Conservation (phyloP, 2,888 invertebrate species). For the Dryomyza anilis region DNA sequence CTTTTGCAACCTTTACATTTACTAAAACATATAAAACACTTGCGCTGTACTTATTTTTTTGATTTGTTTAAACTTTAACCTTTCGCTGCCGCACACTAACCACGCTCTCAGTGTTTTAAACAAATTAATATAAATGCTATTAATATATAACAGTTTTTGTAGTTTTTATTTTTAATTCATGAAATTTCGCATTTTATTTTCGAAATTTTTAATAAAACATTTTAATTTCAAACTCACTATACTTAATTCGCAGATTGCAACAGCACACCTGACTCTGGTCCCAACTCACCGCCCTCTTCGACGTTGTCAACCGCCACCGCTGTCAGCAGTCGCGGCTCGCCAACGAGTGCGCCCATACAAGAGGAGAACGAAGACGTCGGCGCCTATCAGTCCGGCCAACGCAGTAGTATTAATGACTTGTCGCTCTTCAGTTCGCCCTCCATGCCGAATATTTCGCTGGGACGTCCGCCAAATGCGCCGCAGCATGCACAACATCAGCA, state of each 20-base stretch:
- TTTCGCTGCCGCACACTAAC: too few species aligned
- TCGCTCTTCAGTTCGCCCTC: slow-evolving; percentile 92
- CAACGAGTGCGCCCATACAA: slow-evolving; percentile 74
- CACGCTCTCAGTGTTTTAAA: slow-evolving; percentile 34
- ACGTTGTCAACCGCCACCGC: slow-evolving; percentile 55
- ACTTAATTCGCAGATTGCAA: slow-evolving; percentile 60
- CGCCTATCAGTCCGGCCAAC: slow-evolving; percentile 68
- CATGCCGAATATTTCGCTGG: slow-evolving; percentile 95
- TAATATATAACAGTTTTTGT: slow-evolving; percentile 21
- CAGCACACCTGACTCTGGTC: slow-evolving; percentile 76
- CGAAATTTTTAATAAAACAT: not conserved
- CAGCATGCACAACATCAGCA: slow-evolving; percentile 68
- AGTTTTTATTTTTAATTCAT: slow-evolving; percentile 36
- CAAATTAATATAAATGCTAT: slow-evolving; percentile 19
- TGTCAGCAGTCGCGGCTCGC: slow-evolving; percentile 68
- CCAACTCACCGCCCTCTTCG: slow-evolving; percentile 75
- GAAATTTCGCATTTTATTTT: slow-evolving; percentile 27
- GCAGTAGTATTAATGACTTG: slow-evolving; percentile 74
- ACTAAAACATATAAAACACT: too few species aligned
- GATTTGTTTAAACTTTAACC: too few species aligned
- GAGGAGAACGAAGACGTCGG: slow-evolving; percentile 79
- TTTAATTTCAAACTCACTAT: not conserved
- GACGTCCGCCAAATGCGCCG: too few species aligned
- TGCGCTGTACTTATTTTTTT: too few species aligned
- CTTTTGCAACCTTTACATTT: too few species aligned